phyloP scores from a whole-genome alignment of 2,797 vertebrate species.

The Manis javanica region DNA sequence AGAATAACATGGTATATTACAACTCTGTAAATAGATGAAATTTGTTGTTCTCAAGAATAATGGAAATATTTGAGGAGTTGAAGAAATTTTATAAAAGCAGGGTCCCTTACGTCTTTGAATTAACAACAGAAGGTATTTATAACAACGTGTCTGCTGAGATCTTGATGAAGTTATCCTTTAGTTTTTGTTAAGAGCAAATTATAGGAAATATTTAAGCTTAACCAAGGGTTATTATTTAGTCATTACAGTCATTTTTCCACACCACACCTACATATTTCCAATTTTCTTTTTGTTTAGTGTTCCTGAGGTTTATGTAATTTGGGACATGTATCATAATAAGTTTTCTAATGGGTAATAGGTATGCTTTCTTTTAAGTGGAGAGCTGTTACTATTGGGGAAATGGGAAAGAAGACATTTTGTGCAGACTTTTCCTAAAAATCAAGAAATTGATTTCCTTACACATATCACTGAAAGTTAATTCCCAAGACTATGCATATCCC shows the following conservation, averaged over 20 bases:
- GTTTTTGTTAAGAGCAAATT: constrained; percentile 42
- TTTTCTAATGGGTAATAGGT: neutral
- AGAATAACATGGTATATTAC: neutral
- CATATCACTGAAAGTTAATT: neutral
- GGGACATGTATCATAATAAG: neutral
- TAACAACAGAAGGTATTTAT: neutral
- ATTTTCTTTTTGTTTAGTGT: neutral
- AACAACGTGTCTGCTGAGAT: neutral
- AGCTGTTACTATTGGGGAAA: neutral
- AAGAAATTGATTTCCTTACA: neutral
- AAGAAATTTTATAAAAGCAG: neutral
- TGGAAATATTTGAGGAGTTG: neutral
- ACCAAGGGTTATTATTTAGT: neutral
- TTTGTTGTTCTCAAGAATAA: constrained; percentile 4
- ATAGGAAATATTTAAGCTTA: neutral
- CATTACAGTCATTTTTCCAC: constrained; percentile 24
- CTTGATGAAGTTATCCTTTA: neutral
- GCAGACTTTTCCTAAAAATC: neutral
- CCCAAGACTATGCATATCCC: neutral
- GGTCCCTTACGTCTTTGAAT: neutral
- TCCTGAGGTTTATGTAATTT: constrained; percentile 6
- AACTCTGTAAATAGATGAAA: neutral
- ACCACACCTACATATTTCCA: constrained; percentile 35
- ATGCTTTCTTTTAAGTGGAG: constrained; percentile 11
- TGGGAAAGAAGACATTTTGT: neutral